Base-by-base conservation (phyloP, 1,140 invertebrate genomes). In the Apolygus lucorum region DNA sequence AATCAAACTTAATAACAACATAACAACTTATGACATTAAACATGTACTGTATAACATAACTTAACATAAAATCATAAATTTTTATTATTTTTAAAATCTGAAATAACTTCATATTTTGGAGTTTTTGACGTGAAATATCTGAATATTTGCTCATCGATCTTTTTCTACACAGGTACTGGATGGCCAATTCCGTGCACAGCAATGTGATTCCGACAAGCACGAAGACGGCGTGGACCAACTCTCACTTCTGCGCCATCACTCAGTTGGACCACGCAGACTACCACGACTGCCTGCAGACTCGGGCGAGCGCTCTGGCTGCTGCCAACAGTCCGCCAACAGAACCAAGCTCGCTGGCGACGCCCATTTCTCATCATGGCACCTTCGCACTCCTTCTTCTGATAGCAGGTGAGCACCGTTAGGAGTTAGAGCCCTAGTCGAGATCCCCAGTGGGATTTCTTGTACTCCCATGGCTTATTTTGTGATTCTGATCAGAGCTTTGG, bases 221-320 rank as follows among this genome's bases (percentile, higher is more conserved):
- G 80, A 84, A 11, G 82, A 84, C 21, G 91, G 90, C 77, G 84
- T 84, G 42, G 62, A 67, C 63, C 24, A 84, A 87, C 71, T 84
- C 86, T 29, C 91, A 94, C 78, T 90, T 87, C 77, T 94, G 91
- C 77, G 88, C 90, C 24, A 90, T 93, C 70, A 91, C 88, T 0
- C 81, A 90, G 14, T 81, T 92, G 13, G 89, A 91, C 79, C 88
- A 86, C 75, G 81, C 83, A 29, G 85, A 88, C 72, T 92, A 88
- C 78, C 84, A 83, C 68, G 79, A 84, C 64, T 92, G 90, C 77
- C 82, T 90, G 67, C 85, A 88, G 70, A 86, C 87, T 34, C 87
- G 88, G 63, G 87, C 89, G 22, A 87, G 86, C 74, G 87, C 88
- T 42, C 77, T 89, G 29, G 84, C 86, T 59, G 70, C 70, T 25